Conservation (phyloP, 2,797 vertebrate genomes). For the Choloepus didactylus region DNA sequence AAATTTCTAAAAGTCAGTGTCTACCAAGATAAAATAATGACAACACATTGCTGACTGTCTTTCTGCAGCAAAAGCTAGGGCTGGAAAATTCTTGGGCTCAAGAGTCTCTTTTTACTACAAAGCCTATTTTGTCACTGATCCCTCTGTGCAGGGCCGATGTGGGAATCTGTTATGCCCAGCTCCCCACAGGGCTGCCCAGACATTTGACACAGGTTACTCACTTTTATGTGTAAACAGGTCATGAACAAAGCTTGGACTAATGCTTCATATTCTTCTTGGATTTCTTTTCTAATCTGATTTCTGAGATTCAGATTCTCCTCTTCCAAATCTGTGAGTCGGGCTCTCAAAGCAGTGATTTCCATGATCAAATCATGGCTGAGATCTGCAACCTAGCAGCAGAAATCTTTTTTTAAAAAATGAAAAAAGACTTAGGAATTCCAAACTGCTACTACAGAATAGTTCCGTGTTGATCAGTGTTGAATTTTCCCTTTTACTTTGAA, state of each 20-base stretch:
- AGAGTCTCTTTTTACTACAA: not conserved
- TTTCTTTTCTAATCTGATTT: constrained; percentile 86
- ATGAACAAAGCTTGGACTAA: constrained; percentile 88
- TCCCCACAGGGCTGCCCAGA: not conserved
- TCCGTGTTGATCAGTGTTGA: not conserved
- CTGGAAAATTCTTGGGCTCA: not conserved
- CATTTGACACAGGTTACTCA: constrained; percentile 71
- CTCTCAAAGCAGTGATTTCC: constrained; percentile 89
- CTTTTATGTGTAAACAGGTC: constrained; percentile 90
- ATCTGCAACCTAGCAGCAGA: constrained; percentile 82
- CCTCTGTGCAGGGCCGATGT: not conserved
- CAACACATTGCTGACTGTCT: not conserved
- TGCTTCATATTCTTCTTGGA: constrained; percentile 87
- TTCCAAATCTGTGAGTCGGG: constrained; percentile 85
- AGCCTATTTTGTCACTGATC: constrained; percentile 55
- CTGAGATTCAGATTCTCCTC: constrained; percentile 86
- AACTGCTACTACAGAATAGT: not conserved
- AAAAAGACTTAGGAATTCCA: not conserved
- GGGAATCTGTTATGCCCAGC: not conserved
- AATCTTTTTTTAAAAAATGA: not conserved
- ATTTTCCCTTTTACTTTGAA: not conserved
- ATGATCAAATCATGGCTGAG: constrained; percentile 88
- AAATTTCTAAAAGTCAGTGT: not conserved
- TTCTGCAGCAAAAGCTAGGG: not conserved
- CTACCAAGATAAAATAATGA: not conserved